phyloP scores from a whole-genome alignment of 2,113 vertebrate genomes.

The Theristicus caerulescens region DNA sequence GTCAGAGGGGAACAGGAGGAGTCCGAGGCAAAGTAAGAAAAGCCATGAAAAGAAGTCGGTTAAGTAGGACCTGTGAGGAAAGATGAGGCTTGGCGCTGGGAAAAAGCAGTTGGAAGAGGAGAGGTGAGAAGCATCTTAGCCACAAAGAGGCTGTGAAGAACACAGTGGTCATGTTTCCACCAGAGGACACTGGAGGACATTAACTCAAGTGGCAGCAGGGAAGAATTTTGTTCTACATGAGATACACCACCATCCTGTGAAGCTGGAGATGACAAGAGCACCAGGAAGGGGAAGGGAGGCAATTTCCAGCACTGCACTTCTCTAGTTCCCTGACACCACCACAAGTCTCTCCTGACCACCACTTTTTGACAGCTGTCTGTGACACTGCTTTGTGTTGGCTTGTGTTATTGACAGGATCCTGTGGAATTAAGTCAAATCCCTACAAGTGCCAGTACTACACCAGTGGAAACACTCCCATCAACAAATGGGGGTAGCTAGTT shows the following conservation, averaged over 20 bases:
- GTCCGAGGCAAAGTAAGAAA: neutral
- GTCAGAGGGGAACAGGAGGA: neutral
- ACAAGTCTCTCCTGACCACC: neutral
- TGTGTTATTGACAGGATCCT: too few relatives aligned
- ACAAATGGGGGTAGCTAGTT: neutral
- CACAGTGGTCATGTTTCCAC: neutral
- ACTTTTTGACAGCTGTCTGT: neutral
- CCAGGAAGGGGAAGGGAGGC: neutral
- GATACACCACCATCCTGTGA: neutral
- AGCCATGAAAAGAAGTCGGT: neutral
- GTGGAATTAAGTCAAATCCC: neutral
- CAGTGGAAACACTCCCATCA: accelerated
- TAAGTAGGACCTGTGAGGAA: neutral
- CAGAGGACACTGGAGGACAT: neutral
- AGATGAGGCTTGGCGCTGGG: neutral
- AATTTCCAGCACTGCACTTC: neutral
- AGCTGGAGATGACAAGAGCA: neutral
- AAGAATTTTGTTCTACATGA: neutral
- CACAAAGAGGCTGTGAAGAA: neutral
- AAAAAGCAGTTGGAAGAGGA: neutral
- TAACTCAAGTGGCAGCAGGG: neutral
- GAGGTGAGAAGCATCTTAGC: neutral
- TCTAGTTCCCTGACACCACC: neutral
- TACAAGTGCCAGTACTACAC: neutral
- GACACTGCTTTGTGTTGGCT: neutral